phyloP scores from a whole-genome alignment of 2,113 vertebrate species.

The Gobius niger region DNA sequence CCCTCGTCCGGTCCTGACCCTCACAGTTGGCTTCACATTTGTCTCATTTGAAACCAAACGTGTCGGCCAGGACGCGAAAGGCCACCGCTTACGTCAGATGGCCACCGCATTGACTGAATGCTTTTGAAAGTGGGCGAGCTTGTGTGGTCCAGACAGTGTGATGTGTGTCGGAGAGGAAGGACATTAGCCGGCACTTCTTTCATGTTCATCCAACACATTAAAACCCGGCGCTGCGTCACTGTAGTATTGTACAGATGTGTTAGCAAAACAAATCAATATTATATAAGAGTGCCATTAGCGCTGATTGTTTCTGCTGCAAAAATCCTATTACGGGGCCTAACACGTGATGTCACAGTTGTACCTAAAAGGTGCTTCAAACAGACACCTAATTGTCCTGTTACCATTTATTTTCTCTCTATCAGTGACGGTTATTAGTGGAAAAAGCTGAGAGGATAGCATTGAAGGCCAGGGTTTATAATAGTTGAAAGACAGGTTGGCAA shows the following conservation, averaged over 20 bases:
- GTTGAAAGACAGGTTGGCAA: background rate
- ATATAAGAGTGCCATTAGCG: background rate
- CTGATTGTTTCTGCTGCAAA: constrained; percentile 22
- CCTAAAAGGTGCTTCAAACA: constrained; percentile 18
- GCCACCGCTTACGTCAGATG: background rate
- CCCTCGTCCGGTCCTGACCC: background rate
- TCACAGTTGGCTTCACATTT: background rate
- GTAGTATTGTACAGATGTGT: background rate
- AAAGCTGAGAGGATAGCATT: background rate
- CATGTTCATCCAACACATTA: constrained; percentile 6
- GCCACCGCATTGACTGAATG: background rate
- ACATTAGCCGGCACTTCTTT: constrained; percentile 30
- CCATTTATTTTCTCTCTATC: constrained; percentile 9
- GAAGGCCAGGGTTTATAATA: background rate
- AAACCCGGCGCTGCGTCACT: constrained; percentile 8
- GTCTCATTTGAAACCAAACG: background rate
- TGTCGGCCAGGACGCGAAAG: background rate
- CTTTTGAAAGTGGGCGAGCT: background rate
- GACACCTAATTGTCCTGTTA: constrained; percentile 14
- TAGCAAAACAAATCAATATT: constrained; percentile 15
- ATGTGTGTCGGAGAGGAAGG: constrained; percentile 36
- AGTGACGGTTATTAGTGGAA: constrained; percentile 15
- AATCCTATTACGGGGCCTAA: constrained; percentile 8
- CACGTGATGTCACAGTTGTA: constrained; percentile 7
- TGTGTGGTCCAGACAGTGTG: background rate